A percentile compares a stretch with the other conserved stretches of the same genome.
Evolutionary conservation across 2,113 vertebrate species (phyloP).

Genomic region (Pteropus alecto): DNA sequence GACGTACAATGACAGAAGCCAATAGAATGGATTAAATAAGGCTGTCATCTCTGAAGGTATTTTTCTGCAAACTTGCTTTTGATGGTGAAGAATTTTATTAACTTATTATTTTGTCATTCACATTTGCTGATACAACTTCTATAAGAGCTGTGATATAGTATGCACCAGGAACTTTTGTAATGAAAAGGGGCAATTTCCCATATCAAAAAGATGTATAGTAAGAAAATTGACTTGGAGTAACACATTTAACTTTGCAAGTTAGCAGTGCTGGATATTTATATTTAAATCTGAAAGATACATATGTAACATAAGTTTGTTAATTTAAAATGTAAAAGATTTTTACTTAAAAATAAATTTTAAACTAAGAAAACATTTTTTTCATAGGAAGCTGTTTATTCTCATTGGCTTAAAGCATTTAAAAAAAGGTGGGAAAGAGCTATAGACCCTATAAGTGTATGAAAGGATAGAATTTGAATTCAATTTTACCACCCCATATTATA

Average conservation of each 20-base stretch:
- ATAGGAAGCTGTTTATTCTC: neutral
- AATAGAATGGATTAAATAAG: neutral
- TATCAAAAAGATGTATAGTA: neutral
- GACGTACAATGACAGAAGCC: neutral
- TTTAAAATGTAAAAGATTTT: slow-evolving; percentile 39
- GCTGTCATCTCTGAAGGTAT: neutral
- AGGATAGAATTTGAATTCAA: neutral
- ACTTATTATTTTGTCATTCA: neutral
- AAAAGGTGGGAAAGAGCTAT: neutral
- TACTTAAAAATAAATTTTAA: neutral
- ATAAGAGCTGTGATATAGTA: neutral
- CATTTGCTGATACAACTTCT: neutral
- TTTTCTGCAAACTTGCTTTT: slow-evolving; percentile 30
- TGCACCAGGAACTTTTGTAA: neutral
- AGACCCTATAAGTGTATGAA: neutral
- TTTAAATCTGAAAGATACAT: slow-evolving; percentile 8
- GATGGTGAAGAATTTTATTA: slow-evolving; percentile 1
- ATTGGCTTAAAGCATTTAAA: neutral
- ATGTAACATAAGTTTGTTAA: neutral
- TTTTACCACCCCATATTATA: slow-evolving; percentile 29
- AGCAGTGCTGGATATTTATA: neutral
- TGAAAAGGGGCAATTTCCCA: neutral
- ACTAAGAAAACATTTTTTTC: slow-evolving; percentile 24
- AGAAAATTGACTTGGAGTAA: neutral
- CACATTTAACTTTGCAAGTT: neutral